Evolutionary conservation across 2,113 vertebrate species (phyloP).

Genomic region (Strix uralensis): DNA sequence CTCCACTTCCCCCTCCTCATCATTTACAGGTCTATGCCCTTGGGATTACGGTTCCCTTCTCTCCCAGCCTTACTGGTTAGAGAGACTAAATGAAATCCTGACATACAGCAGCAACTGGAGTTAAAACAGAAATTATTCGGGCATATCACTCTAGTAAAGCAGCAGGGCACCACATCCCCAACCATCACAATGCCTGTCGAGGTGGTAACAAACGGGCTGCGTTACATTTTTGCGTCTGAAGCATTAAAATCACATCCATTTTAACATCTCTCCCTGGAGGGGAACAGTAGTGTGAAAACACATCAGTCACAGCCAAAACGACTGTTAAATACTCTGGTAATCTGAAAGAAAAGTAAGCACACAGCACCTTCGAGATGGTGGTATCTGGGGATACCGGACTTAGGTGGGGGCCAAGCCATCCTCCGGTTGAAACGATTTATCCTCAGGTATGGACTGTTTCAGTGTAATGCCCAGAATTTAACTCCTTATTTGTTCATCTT

Average conservation of each 20-base stretch:
- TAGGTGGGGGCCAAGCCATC: background rate
- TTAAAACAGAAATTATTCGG: background rate
- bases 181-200: background rate
- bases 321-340: background rate
- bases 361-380: background rate
- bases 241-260: background rate
- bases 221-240: background rate
- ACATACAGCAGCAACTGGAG: constrained; percentile 52
- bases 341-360: background rate
- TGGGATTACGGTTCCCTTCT: background rate
- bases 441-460: background rate
- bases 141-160: background rate
- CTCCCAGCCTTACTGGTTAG: background rate
- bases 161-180: background rate
- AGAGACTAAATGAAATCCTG: background rate
- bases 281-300: background rate
- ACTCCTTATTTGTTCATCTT: constrained; percentile 56
- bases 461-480: constrained; percentile 52
- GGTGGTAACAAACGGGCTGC: background rate
- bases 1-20: background rate
- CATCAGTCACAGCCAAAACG: background rate
- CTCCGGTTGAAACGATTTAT: background rate
- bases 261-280: background rate
- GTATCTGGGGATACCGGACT: background rate
- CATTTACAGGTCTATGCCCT: background rate